Percentiles rank a stretch among this genome's conserved stretches.
Evolutionary conservation across 1,140 invertebrate genomes (phyloP).

Genomic region (Meloidogyne chitwoodi): DNA sequence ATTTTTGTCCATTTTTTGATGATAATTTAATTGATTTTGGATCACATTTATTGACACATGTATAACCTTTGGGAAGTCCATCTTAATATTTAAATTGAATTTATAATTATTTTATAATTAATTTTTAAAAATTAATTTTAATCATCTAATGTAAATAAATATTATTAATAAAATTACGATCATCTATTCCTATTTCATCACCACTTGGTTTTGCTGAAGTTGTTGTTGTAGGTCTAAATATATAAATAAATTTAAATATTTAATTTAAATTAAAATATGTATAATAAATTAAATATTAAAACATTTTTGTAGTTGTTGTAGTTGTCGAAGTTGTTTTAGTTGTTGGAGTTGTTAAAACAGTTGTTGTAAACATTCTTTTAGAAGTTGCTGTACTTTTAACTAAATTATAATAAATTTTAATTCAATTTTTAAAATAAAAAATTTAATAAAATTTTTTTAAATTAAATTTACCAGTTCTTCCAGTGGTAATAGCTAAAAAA

Average conservation of each 20-base stretch:
- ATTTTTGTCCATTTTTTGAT: neutral
- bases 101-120: too few relatives aligned
- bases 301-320: neutral
- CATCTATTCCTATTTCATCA: neutral
- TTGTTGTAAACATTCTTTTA: neutral
- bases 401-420: too few relatives aligned
- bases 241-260: too few relatives aligned
- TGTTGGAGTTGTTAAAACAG: neutral
- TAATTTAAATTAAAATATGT: too few relatives aligned
- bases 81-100: neutral
- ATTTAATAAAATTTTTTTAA: too few relatives aligned
- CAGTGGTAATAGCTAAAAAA: too few relatives aligned
- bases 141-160: too few relatives aligned
- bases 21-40: neutral
- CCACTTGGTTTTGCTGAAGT: neutral
- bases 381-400: neutral
- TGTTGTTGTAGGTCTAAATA: neutral
- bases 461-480: too few relatives aligned
- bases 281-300: neutral
- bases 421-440: too few relatives aligned
- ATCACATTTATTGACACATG: neutral
- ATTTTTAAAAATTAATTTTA: too few relatives aligned
- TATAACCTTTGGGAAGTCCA: neutral
- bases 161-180: too few relatives aligned
- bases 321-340: too few relatives aligned